Evolutionary conservation across 2,113 vertebrate genomes (phyloP).

Genomic region (Puntigrus tetrazona): DNA sequence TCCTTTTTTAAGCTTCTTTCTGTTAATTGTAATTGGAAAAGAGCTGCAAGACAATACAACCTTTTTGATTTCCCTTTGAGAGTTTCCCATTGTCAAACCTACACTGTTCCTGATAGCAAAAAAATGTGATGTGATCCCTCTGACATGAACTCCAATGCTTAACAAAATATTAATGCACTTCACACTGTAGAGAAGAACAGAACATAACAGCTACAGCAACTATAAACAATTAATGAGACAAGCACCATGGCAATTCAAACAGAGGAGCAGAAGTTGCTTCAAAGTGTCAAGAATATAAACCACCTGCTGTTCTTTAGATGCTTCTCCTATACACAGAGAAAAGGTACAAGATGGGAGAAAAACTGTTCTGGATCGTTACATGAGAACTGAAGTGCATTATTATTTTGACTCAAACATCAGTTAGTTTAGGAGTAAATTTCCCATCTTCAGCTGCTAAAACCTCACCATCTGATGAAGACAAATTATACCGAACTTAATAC

Average conservation of each 20-base stretch:
- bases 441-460: not conserved
- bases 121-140: not conserved
- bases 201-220: slow-evolving; percentile 22
- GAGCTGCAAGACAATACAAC: not conserved
- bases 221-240: slow-evolving; percentile 38
- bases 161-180: slow-evolving; percentile 13
- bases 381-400: slow-evolving; percentile 37
- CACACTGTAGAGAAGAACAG: not conserved
- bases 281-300: not conserved
- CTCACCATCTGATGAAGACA: slow-evolving; percentile 54
- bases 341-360: not conserved
- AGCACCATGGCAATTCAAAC: slow-evolving; percentile 20
- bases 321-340: not conserved
- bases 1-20: too few species aligned
- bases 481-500: slow-evolving; percentile 44
- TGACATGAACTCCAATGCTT: not conserved
- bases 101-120: not conserved
- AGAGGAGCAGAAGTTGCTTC: not conserved
- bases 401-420: slow-evolving; percentile 6
- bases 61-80: not conserved
- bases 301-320: slow-evolving; percentile 22
- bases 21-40: not conserved
- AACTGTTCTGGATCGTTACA: slow-evolving; percentile 30
- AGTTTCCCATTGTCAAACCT: not conserved
- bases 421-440: not conserved